phyloP scores from a whole-genome alignment of 2,888 invertebrate species.

The Balanococcus diminutus region DNA sequence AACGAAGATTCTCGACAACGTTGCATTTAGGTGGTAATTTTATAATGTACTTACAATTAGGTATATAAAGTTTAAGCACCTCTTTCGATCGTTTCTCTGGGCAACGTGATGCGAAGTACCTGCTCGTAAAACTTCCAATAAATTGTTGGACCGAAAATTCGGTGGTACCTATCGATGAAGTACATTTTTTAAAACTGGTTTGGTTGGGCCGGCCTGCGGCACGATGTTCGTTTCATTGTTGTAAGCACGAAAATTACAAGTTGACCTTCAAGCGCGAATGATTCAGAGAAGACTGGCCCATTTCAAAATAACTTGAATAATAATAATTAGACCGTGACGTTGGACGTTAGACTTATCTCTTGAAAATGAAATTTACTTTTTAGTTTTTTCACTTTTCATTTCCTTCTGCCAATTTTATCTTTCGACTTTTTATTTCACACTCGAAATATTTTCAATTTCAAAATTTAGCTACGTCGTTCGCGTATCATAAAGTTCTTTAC shows the following conservation, averaged over 20 bases:
- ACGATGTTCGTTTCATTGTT: constrained; percentile 27
- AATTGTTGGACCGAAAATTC: not conserved
- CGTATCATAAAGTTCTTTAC: too few relatives aligned
- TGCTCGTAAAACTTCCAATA: not conserved
- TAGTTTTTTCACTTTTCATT: not conserved
- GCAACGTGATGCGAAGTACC: not conserved
- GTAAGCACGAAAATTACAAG: not conserved
- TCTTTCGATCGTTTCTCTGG: not conserved
- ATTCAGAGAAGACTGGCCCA: constrained; percentile 14
- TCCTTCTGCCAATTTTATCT: not conserved
- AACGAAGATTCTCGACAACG: not conserved
- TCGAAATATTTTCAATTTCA: not conserved
- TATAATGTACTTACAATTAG: too few relatives aligned
- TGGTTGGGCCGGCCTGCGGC: not conserved
- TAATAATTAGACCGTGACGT: constrained; percentile 27
- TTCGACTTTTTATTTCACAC: not conserved
- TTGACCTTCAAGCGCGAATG: constrained; percentile 27
- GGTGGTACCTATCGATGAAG: not conserved
- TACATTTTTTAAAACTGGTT: not conserved
- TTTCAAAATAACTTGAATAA: not conserved
- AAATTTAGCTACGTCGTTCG: not conserved
- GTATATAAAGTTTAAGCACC: not conserved
- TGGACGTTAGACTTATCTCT: not conserved
- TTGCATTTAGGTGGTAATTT: not conserved
- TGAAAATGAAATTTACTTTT: not conserved